These are phyloP conservation scores for Drosophila eohydei DNA, from an alignment of 2,888 invertebrate species.

Conservation along the genomic window DNA sequence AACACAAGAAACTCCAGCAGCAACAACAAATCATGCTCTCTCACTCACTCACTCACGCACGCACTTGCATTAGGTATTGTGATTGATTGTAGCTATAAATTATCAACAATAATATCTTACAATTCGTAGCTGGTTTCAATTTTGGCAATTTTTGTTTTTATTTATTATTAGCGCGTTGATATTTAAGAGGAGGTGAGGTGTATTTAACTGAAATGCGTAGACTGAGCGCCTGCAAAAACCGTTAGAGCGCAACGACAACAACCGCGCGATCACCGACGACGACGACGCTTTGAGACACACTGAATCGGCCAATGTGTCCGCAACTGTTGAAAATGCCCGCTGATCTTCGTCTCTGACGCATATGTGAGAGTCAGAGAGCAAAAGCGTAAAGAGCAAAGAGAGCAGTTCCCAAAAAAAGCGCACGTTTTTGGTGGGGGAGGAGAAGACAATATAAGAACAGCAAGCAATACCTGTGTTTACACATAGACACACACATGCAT, in stretches of 20 bases:
- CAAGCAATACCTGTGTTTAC: neutral
- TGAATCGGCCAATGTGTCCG: conserved; percentile 38
- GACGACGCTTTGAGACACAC: conserved; percentile 74
- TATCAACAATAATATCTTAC: conserved; percentile 64
- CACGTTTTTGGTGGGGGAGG: conserved; percentile 28
- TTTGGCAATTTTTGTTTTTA: conserved; percentile 29
- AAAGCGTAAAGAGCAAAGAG: conserved; percentile 14
- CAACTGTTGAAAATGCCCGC: conserved; percentile 32
- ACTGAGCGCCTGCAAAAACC: conserved; percentile 47
- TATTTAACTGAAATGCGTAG: conserved; percentile 53
- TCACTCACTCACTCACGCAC: conserved; percentile 44
- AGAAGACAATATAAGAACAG: neutral
- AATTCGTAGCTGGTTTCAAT: conserved; percentile 49
- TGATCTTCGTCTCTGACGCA: conserved; percentile 59
- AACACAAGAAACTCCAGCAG: conserved; percentile 46
- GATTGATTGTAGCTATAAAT: conserved; percentile 59
- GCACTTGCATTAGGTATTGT: conserved; percentile 51
- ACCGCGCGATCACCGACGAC: conserved; percentile 57
- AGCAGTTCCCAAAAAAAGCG: conserved; percentile 20
- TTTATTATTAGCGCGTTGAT: conserved; percentile 58
- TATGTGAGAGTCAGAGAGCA: conserved; percentile 13
- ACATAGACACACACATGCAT: neutral
- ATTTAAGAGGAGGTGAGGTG: conserved; percentile 6
- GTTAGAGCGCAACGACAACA: conserved; percentile 62
- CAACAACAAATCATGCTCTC: conserved; percentile 39